Evolutionary conservation across 2,113 vertebrate species (phyloP), one percentile per base, ranked within the genome.

Genomic region (Patagioenas fasciata): DNA sequence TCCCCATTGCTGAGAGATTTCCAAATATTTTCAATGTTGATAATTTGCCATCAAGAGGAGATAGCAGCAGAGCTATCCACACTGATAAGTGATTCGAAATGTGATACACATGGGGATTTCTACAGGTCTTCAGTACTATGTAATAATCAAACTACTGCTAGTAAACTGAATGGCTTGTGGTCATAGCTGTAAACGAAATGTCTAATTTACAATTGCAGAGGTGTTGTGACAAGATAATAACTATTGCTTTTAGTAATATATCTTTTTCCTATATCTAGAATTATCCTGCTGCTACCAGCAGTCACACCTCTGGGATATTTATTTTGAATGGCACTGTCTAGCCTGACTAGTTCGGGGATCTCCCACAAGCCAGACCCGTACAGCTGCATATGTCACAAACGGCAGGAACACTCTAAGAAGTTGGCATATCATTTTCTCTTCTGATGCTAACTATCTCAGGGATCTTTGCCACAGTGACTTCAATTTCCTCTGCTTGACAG

Each of bases 401-500:
- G 50, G 83, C 94, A 96, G 71, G 57, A 34, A 56, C 32, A 72
- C 85, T 95, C n/a, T 8, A 34, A 69, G 62, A 93, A 92, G 42
- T 4, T 96, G 81, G 71, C 78, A 88, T 50, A 91, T 95, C 53
- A 32, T 94, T 96, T 95, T 97, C 83, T 96, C 42, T 93, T 82
- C 71, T 79, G 71, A 62, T 96, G 80, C 79, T 94, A 95, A 94
- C 84, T 95, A 93, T 96, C 88, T 94, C 70, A 19, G 91, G 93
- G 80, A 95, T 91, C 89, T 95, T 85, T 96, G 95, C 92, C 92
- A 94, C 69, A 10, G 80, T 93, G 90, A 95, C 87, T 95, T 97
- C 91, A 94, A 95, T 97, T 97, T 97, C 90, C 83, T 91, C 89
- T 94, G 89, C 64, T 90, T 92, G 79, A 91, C 88, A 96, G 95